Evolutionary conservation across 2,113 vertebrate genomes (phyloP), one percentile per base, ranked within the genome.

Genomic region (Gymnarchus niloticus): DNA sequence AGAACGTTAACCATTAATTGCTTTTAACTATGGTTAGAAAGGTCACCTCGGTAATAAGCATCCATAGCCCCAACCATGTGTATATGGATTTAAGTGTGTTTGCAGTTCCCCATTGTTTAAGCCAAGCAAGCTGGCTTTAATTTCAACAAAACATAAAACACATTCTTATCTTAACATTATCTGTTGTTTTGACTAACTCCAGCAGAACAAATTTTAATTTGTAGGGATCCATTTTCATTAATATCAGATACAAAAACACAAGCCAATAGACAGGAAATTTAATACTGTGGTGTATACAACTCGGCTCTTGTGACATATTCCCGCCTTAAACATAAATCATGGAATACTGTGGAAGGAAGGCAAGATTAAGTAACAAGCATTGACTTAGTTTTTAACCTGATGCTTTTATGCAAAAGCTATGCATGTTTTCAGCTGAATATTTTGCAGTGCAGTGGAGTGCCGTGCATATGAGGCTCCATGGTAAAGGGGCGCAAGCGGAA

Each of bases 131-230:
- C 8, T 37, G 14, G 33, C 54, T 6, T 56, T 57, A 83, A 57
- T 6, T 83, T 41, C 14, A 57, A 83, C 51, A 83, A 52, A 56
- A 56, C 81, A 81, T 83, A 83, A 81, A 52, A 46, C 41, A 73
- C 5, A 23, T 33, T 54, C 49, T 81, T 81, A 81, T 81, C 80
- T 52, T 37, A 37, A 83, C 44, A 54, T 83, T 83, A n/a, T 83
- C 28, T 82, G 28, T 23, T 81, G 77, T 81, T 81, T n/a, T 54
- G n/a, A 6, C 51, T n/a, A 82, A 82, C 28, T 57, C 23, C 54
- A 57, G 41, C 44, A 0, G 49, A 83, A 57, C 54, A 83, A 83
- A 44, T 57, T 23, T 28, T 44, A 14, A 23, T 44, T 44, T 41
- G 33, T 57, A 44, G 21, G 56, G 33, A 56, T n/a, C 6, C 2